Evolutionary conservation across 2,888 invertebrate species (phyloP).

Genomic region (Nudaria mundana): DNA sequence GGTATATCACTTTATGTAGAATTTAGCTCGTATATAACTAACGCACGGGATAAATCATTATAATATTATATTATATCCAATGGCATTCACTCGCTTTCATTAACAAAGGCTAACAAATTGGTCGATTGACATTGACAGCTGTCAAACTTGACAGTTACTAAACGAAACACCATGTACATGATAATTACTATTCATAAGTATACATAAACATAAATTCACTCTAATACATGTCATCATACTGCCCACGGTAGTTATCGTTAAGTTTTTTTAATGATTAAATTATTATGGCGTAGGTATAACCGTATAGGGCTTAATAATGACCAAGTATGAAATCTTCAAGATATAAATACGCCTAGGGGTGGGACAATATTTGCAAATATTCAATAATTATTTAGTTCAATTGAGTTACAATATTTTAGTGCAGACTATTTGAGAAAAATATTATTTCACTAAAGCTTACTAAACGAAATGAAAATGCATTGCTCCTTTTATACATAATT

Average conservation of each 20-base stretch:
- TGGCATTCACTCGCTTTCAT: slow-evolving; percentile 20
- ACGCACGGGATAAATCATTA: slow-evolving; percentile 40
- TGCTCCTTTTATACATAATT: too few relatives aligned
- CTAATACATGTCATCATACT: not conserved
- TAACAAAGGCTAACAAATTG: slow-evolving; percentile 21
- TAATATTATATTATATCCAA: slow-evolving; percentile 23
- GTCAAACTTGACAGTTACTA: slow-evolving; percentile 28
- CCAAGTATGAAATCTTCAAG: not conserved
- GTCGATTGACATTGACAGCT: slow-evolving; percentile 27
- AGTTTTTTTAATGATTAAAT: slow-evolving; percentile 14
- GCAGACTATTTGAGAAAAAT: not conserved
- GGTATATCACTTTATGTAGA: slow-evolving; percentile 37
- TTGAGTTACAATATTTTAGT: not conserved
- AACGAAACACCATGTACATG: slow-evolving; percentile 27
- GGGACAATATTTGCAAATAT: slow-evolving; percentile 2
- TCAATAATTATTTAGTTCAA: not conserved
- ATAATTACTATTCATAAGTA: slow-evolving; percentile 22
- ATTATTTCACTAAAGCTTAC: too few relatives aligned
- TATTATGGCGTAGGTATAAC: slow-evolving; percentile 38
- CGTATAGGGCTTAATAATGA: slow-evolving; percentile 29
- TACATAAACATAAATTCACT: slow-evolving; percentile 12
- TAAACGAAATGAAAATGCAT: too few relatives aligned
- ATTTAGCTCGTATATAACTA: slow-evolving; percentile 37
- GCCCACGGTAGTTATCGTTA: slow-evolving; percentile 2
- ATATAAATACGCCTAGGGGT: slow-evolving; percentile 3